phyloP scores from a whole-genome alignment of 2,113 vertebrate species.

The Capreolus pygargus region DNA sequence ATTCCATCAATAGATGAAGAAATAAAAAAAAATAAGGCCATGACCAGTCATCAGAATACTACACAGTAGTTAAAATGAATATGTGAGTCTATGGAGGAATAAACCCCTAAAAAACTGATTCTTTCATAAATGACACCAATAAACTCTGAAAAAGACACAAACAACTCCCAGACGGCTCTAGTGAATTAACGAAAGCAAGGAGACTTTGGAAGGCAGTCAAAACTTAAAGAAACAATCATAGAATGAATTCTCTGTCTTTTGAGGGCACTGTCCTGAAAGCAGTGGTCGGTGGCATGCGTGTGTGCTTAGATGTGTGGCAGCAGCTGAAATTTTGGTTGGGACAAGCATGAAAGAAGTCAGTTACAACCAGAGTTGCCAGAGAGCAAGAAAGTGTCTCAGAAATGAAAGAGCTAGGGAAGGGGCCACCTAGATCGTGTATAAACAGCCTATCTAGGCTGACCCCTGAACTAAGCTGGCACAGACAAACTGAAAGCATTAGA shows the following conservation, averaged over 20 bases:
- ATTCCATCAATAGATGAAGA: background rate
- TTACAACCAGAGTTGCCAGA: background rate
- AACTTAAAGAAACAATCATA: background rate
- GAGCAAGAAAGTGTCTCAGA: background rate
- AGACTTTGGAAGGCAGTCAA: background rate
- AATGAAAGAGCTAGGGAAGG: background rate
- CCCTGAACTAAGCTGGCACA: background rate
- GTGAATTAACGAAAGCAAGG: background rate
- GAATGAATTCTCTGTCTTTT: background rate
- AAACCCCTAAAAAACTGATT: background rate
- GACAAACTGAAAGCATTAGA: background rate
- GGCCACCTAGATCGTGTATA: accelerated
- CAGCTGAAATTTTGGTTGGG: background rate
- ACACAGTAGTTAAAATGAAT: background rate
- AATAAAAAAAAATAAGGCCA: background rate
- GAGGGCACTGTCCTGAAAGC: background rate
- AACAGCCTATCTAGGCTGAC: background rate
- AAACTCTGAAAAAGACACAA: background rate
- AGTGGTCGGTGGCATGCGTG: background rate
- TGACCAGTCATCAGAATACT: background rate
- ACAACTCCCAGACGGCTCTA: accelerated
- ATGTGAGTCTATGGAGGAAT: background rate
- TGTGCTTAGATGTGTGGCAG: background rate
- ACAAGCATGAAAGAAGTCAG: background rate
- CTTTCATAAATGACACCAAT: background rate